These are phyloP conservation scores for Lagenorhynchus albirostris DNA, from an alignment of 2,113 vertebrate genomes.

Conservation along the genomic window DNA sequence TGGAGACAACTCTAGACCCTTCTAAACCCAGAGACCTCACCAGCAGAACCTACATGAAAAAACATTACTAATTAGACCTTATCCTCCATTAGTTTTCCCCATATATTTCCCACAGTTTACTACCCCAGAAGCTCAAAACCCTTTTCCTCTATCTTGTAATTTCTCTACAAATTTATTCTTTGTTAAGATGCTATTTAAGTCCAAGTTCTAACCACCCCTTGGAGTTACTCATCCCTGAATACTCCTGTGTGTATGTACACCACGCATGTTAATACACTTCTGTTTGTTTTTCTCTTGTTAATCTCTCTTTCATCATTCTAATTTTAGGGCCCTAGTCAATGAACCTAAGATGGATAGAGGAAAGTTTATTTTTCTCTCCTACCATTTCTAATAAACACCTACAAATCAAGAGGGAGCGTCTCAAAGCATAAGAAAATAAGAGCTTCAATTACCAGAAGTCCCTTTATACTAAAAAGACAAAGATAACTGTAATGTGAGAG, in stretches of 20 bases:
- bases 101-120: background rate
- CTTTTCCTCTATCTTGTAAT: background rate
- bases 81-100: background rate
- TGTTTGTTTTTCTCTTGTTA: background rate
- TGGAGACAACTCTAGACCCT: background rate
- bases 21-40: background rate
- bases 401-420: background rate
- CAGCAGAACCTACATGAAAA: background rate
- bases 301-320: background rate
- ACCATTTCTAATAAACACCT: background rate
- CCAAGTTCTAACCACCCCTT: background rate
- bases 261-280: background rate
- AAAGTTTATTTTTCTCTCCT: background rate
- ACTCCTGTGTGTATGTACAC: background rate
- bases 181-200: background rate
- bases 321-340: background rate
- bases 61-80: background rate
- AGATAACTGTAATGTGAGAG: background rate
- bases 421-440: background rate
- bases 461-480: background rate
- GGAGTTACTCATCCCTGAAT: background rate
- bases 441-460: background rate
- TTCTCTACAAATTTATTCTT: background rate
- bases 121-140: background rate
- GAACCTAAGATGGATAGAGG: background rate